phyloP scores from a whole-genome alignment of 2,888 invertebrate genomes.

The Tuberolachnus salignus region DNA sequence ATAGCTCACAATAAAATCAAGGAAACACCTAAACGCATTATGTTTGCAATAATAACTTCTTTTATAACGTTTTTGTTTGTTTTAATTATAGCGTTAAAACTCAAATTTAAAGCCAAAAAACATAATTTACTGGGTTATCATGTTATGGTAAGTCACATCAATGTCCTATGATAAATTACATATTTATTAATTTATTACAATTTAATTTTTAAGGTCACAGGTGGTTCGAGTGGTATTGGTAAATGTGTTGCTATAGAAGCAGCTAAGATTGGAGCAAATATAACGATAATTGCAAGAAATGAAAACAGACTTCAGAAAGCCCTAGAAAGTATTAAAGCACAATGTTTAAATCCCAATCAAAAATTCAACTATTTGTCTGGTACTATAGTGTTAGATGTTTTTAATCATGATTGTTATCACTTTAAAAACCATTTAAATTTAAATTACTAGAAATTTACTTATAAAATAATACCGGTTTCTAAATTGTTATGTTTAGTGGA shows the following conservation, averaged over 20 bases:
- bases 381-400: slow-evolving; percentile 57
- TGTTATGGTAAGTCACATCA: slow-evolving; percentile 10
- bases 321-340: slow-evolving; percentile 67
- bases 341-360: slow-evolving; percentile 65
- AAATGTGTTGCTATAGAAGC: slow-evolving; percentile 80
- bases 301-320: slow-evolving; percentile 71
- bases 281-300: slow-evolving; percentile 89
- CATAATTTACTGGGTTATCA: not conserved
- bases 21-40: not conserved
- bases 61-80: not conserved
- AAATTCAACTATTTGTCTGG: slow-evolving; percentile 69
- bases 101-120: not conserved
- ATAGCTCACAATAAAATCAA: too few species aligned
- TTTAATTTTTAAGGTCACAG: slow-evolving; percentile 71
- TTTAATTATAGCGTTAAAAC: not conserved
- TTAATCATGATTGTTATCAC: too few species aligned
- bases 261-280: slow-evolving; percentile 80
- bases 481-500: slow-evolving; percentile 65
- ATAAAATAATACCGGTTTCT: not conserved
- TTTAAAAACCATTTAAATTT: too few species aligned
- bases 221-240: slow-evolving; percentile 96
- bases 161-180: not conserved
- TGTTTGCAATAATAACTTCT: slow-evolving; percentile 11
- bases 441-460: too few species aligned
- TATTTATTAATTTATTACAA: not conserved